Conservation (phyloP, 1,140 invertebrate genomes). For the Spodoptera frugiperda region DNA sequence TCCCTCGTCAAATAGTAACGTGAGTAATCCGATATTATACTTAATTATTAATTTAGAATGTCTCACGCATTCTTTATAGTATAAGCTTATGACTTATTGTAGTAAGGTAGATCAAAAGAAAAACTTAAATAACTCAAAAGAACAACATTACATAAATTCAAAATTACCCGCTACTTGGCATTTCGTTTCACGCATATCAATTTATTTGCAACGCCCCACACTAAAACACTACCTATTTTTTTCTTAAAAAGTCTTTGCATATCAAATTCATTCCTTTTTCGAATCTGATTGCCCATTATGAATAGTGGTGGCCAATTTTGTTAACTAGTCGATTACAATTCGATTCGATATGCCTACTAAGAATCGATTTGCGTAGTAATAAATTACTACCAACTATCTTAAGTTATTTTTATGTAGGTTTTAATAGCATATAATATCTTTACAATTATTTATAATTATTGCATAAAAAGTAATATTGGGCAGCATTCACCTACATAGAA, state of each 20-base stretch:
- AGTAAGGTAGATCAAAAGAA: too few relatives aligned
- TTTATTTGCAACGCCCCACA: slow-evolving; percentile 63
- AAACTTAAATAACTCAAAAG: too few relatives aligned
- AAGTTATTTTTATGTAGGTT: not conserved
- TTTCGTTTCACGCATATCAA: slow-evolving; percentile 43
- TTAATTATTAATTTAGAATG: too few relatives aligned
- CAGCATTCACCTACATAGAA: not conserved
- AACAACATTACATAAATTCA: not conserved
- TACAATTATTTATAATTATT: too few relatives aligned
- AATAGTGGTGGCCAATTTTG: slow-evolving; percentile 42
- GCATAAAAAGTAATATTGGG: not conserved
- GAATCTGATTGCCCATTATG: slow-evolving; percentile 28
- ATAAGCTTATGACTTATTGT: too few relatives aligned
- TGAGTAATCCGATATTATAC: too few relatives aligned
- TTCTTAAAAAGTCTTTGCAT: slow-evolving; percentile 63
- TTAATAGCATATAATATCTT: not conserved
- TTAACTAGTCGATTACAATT: slow-evolving; percentile 7
- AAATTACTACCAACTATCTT: slow-evolving; percentile 33
- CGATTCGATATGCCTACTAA: slow-evolving; percentile 16
- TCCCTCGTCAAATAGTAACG: too few relatives aligned
- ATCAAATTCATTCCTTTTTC: slow-evolving; percentile 56
- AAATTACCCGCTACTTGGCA: slow-evolving; percentile 13
- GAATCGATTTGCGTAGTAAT: slow-evolving; percentile 1
- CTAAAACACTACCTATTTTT: slow-evolving; percentile 9
- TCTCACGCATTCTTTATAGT: too few relatives aligned